Evolutionary conservation across 2,888 invertebrate species (phyloP), one percentile per base, ranked within the genome.

Genomic region (Labia minor): DNA sequence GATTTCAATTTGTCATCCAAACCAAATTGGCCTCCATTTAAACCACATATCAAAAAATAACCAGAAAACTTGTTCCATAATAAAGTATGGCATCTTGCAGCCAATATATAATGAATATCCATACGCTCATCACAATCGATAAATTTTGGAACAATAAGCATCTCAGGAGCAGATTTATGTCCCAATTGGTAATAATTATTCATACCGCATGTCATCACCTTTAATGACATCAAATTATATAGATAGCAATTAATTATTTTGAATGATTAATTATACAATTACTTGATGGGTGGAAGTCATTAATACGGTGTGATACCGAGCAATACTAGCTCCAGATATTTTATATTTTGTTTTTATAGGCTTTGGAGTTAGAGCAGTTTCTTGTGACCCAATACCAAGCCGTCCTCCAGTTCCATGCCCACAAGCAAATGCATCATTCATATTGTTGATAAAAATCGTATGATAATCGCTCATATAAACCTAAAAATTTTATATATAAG

Each of bases 371-470:
- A 88, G 77, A 16, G 81, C 81, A 0, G 85, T 83, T 65, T 78
- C 76, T 71, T 86, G 83, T 65, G 80, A 79, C 0, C 84, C 83
- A 4, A 86, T 83, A 37, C 92, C 92, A 16, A 92, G 83, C 18
- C 89, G 77, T 0, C 89, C 90, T 14, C 88, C 88, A 70, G 86
- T 86, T 11, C 90, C 88, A 78, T 91, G 90, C 0, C 94, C 95
- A 75, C 91, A 90, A 19, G 86, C 83, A 80, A 85, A 92, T 1
- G 87, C 86, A 65, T 79, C 78, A 0, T 83, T 83, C 67, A 78
- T 79, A 1, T 75, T 75, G 0, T 81, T 78, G 21, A 90, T 74
- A 79, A 89, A 88, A 14, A 89, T 79, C 71, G 86, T 85, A 78
- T 92, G 92, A 78, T 88, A 91, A 76, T 88, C 88, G 72, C 85